phyloP scores from a whole-genome alignment of 2,888 invertebrate genomes.

The Papilio demoleus region DNA sequence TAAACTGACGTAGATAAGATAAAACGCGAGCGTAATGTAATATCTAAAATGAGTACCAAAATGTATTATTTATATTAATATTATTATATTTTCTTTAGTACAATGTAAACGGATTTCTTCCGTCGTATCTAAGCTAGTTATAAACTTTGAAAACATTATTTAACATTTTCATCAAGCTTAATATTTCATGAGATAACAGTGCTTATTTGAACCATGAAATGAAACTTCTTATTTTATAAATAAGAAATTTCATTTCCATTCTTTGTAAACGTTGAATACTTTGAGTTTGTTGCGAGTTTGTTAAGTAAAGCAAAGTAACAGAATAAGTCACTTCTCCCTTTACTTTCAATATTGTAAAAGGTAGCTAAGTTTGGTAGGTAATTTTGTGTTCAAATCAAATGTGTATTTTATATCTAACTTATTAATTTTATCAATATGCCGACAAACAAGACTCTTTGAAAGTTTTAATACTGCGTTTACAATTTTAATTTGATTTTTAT shows the following conservation, averaged over 20 bases:
- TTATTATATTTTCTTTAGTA: too few species aligned
- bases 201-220: neutral
- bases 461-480: too few species aligned
- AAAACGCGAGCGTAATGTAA: too few species aligned
- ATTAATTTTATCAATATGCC: neutral
- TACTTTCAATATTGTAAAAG: neutral
- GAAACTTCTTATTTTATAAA: conserved; percentile 10
- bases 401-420: neutral
- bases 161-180: neutral
- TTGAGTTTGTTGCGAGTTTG: conserved; percentile 8
- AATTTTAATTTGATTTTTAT: too few species aligned
- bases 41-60: too few species aligned
- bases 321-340: conserved; percentile 19
- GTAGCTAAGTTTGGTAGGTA: conserved; percentile 3
- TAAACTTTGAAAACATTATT: neutral
- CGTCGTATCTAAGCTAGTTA: neutral
- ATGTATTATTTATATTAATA: too few species aligned
- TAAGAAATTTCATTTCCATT: conserved; percentile 12
- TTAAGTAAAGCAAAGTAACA: conserved; percentile 4
- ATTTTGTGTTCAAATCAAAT: neutral
- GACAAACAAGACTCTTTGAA: neutral
- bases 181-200: neutral
- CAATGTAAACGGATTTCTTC: neutral
- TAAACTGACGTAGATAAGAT: too few species aligned
- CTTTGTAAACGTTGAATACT: conserved; percentile 10